A percentile compares a stretch with the other conserved stretches of the same genome.
phyloP scores from a whole-genome alignment of 2,888 invertebrate species.

The Drosophila neoperkinsi region DNA sequence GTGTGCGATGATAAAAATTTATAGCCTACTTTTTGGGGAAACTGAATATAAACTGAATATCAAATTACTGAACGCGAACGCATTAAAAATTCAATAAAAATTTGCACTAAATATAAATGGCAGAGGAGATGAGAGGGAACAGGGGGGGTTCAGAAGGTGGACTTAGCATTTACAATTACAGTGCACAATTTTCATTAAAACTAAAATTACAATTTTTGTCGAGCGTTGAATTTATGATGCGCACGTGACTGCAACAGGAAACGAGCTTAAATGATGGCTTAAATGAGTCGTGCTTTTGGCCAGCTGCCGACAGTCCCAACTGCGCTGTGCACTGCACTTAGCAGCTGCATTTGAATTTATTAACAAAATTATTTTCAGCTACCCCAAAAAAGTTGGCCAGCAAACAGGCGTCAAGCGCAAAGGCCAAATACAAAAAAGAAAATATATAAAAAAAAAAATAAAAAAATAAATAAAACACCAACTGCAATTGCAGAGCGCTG shows the following conservation, averaged over 20 bases:
- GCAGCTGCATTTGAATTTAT: conserved; percentile 72
- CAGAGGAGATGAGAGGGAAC: no score
- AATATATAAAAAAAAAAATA: background rate
- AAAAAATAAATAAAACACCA: conserved; percentile 5
- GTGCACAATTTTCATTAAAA: conserved; percentile 69
- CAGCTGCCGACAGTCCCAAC: conserved; percentile 15
- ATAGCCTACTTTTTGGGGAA: conserved; percentile 57
- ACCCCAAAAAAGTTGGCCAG: conserved; percentile 44
- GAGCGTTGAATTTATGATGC: conserved; percentile 54
- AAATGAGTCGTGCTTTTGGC: conserved; percentile 65
- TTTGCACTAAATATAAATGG: conserved; percentile 60
- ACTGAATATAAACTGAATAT: conserved; percentile 16
- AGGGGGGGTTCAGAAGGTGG: background rate
- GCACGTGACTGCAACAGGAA: conserved; percentile 52
- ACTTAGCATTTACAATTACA: conserved; percentile 30
- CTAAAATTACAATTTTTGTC: conserved; percentile 70
- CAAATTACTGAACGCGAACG: conserved; percentile 10
- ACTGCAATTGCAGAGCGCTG: conserved; percentile 33
- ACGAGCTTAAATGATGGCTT: conserved; percentile 67
- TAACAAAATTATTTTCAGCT: conserved; percentile 62
- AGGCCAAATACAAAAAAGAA: conserved; percentile 6
- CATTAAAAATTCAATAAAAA: conserved; percentile 73
- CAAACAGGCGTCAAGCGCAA: conserved; percentile 23
- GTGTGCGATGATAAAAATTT: conserved; percentile 49
- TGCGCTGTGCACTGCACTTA: conserved; percentile 26